These are phyloP conservation scores for Indicator maculatus DNA, from an alignment of 2,113 vertebrate species.

Conservation along the genomic window DNA sequence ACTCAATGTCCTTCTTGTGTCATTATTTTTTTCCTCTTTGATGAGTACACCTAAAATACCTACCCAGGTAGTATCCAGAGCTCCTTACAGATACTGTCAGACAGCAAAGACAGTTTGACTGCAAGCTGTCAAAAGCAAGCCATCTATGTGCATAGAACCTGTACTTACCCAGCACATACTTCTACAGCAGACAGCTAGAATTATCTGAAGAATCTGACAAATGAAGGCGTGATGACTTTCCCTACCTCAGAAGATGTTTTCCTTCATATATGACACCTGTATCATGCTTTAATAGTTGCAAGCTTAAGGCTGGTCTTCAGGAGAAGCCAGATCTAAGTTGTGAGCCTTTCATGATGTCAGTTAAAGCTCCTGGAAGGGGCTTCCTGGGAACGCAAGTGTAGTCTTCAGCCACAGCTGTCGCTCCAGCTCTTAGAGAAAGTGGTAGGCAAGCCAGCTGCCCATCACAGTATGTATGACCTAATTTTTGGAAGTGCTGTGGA, in stretches of 20 bases:
- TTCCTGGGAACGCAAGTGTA: background rate
- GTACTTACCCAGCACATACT: background rate
- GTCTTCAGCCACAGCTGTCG: background rate
- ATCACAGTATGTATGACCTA: background rate
- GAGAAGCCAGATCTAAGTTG: background rate
- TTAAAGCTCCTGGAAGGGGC: background rate
- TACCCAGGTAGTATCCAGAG: background rate
- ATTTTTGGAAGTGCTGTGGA: background rate
- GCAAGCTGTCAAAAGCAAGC: constrained; percentile 33
- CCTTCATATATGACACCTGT: background rate
- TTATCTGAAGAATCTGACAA: constrained; percentile 37
- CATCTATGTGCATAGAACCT: background rate
- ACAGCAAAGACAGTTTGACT: background rate
- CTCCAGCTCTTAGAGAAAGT: background rate
- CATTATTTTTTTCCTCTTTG: background rate
- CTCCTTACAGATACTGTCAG: background rate
- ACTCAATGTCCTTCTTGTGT: background rate
- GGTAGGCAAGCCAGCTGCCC: background rate
- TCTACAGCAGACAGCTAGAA: background rate
- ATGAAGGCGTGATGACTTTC: background rate
- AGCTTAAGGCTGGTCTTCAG: background rate
- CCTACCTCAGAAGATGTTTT: constrained; percentile 17
- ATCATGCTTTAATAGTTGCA: background rate
- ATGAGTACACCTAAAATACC: background rate
- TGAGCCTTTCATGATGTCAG: background rate